Base-by-base conservation (phyloP, 2,797 vertebrate genomes). In the Artibeus lituratus region DNA sequence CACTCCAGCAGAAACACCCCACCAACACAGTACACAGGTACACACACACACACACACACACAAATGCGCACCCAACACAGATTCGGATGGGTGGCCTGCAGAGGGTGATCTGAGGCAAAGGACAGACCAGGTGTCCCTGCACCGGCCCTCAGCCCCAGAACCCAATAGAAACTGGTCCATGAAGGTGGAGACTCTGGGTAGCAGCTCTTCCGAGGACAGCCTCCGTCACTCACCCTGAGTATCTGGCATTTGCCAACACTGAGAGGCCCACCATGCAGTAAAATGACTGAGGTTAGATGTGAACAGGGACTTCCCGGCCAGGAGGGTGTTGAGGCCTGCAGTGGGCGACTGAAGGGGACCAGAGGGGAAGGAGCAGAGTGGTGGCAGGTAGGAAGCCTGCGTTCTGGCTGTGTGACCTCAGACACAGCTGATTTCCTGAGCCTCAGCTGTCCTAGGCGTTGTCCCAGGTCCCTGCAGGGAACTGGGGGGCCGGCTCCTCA, bases 271-370 rank as follows among this genome's bases (percentile, higher is more conserved):
- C 42, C 44, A 21, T 39, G 86, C 44, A 26, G 69, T 15, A n/a
- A 44, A 70, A 73, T 26, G 74, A 88, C 78, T 24, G 53, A 74
- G 18, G 26, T 49, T 42, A 87, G 76, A 73, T 2, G 8, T 11
- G 55, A 59, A 80, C 81, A 91, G 90, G 92, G 81, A 93, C 57
- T 97, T 90, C 72, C 84, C 47, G 29, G 5, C 24, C 47, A 5
- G 90, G 65, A 69, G 65, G 26, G 62, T 39, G 59, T 65, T 47
- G 67, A 87, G 77, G 59, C 90, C 12, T 51, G 42, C 12, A 24
- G 18, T 8, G 49, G 49, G 47, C 83, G 96, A 78, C 44, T 51
- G 59, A 90, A 57, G 49, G 15, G 62, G 67, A 39, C 32, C 55
- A 10, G 10, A 69, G 11, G 29, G 24, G 42, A 53, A 87, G 22